Base-by-base conservation (phyloP, 2,113 vertebrate genomes). In the Scartelaos histophorus region DNA sequence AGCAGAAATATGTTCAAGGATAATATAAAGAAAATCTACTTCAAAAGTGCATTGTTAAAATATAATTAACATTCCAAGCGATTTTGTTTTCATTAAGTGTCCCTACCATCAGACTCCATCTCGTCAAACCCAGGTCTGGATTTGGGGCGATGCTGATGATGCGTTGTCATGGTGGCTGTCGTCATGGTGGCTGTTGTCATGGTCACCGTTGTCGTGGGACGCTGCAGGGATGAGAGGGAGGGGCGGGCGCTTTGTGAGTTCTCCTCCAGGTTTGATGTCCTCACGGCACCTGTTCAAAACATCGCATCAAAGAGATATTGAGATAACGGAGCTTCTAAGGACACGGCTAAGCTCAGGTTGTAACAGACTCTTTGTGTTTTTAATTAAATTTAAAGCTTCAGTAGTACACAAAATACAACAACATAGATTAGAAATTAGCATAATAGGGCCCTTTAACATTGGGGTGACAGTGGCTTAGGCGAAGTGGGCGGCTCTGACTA, bases 51-150 rank as follows among this genome's bases (percentile, higher is more conserved):
- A 29, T 29, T 29, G 29, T 29, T 29, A 2, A 29, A 29, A 29
- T 29, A 2, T 2, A 29, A 29, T 29, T 29, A 29, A 29, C 2
- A 29, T 29, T 29, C 29, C 29, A 2, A 29, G 29, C 4, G 29
- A 29, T 29, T 29, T 29, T 29, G 4, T 29, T 29, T 29, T 29
- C n/a, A 29, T 29, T 29, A 29, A 57, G 54, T 21, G 2, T 57
- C 46, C 67, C 73, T 93, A 99, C 96, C 97, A 93, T 97, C 95
- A 25, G 94, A 96, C 86, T 96, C 95, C 64, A 94, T 92, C 75
- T 94, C 93, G 1, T 92, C 91, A 58, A 89, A 72, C 22, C 87
- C 86, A 11, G 84, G 82, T 75, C 83, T 88, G 68, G 84, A 79
- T 76, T 83, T 92, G 69, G 85, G 82, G 51, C 19, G 69, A 7